Evolutionary conservation across 1,140 invertebrate genomes (phyloP), one percentile per base, ranked within the genome.

Genomic region (Ruditapes philippinarum): DNA sequence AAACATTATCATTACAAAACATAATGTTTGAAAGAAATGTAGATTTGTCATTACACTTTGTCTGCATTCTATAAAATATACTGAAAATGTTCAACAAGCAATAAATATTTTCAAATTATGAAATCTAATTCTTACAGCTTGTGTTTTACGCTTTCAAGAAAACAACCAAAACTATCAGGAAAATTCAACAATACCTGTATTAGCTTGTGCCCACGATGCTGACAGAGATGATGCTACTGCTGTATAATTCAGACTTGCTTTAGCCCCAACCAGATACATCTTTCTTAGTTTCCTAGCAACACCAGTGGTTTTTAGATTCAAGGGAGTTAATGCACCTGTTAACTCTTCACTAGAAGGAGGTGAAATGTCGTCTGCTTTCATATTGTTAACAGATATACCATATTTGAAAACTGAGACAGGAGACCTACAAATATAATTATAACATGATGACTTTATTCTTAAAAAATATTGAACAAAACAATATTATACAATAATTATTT

Each of bases 161-260:
- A n/a, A n/a, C n/a, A n/a, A n/a, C n/a, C n/a, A n/a, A n/a, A n/a
- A n/a, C n/a, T n/a, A n/a, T n/a, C n/a, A n/a, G n/a, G n/a, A n/a
- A n/a, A 45, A 11, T 14, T 49, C n/a, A 49, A 12, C 19, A 11
- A 33, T 60, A 86, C 84, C 84, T 86, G 31, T 78, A 36, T 86
- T 86, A 22, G 70, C 38, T 22, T 88, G 22, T 22, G 31, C 19
- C 85, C 85, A 88, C 3, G 85, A 51, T 12, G 7, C 22, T 17
- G 7, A 14, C 42, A 88, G 31, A 31, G 85, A 40, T n/a, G 11
- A 9, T 31, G 36, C 25, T 5, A 88, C n/a, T 31, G 49, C 60
- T 33, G 49, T 79, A 11, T n/a, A 60, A 28, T 88, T 60, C 36
- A 62, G 51, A 7, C 19, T 9, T 31, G 74, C 25, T 22, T 33